These are phyloP conservation scores for Hypena proboscidalis DNA, from an alignment of 2,888 invertebrate species.

Conservation along the genomic window DNA sequence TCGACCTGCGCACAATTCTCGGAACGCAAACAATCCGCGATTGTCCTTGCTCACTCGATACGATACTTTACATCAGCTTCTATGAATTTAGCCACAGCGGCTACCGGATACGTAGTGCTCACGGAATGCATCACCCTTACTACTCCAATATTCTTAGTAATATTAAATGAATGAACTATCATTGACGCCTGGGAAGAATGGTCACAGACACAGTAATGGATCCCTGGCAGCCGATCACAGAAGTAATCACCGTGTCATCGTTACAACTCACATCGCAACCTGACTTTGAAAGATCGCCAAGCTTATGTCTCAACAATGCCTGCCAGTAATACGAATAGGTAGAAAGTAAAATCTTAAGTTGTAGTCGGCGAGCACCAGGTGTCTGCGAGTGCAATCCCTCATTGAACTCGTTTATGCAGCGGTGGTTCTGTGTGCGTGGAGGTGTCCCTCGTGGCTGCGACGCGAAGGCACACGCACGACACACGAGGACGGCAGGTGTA, in stretches of 20 bases:
- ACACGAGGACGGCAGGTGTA: conserved; percentile 3
- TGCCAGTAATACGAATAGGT: neutral
- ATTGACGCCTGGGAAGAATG: too few relatives aligned
- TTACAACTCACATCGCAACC: neutral
- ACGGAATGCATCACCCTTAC: too few relatives aligned
- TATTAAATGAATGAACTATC: too few relatives aligned
- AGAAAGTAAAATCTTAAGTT: neutral
- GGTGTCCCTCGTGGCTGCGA: too few relatives aligned
- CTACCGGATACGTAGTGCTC: too few relatives aligned
- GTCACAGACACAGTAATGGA: too few relatives aligned
- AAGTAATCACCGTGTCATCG: neutral
- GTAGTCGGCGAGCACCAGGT: neutral
- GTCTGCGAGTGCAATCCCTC: neutral
- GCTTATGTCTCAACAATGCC: too few relatives aligned
- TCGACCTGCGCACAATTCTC: conserved; percentile 5
- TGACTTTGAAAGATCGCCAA: neutral
- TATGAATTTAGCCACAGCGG: neutral
- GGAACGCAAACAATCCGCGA: conserved; percentile 18
- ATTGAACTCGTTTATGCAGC: conserved; percentile 1
- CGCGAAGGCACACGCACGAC: too few relatives aligned
- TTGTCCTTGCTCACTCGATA: neutral
- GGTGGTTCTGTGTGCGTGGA: neutral
- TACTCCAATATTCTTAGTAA: too few relatives aligned
- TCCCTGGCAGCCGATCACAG: neutral
- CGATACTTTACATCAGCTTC: neutral